Conservation (phyloP, 2,888 invertebrate genomes). For the Drosophila neonasuta region DNA sequence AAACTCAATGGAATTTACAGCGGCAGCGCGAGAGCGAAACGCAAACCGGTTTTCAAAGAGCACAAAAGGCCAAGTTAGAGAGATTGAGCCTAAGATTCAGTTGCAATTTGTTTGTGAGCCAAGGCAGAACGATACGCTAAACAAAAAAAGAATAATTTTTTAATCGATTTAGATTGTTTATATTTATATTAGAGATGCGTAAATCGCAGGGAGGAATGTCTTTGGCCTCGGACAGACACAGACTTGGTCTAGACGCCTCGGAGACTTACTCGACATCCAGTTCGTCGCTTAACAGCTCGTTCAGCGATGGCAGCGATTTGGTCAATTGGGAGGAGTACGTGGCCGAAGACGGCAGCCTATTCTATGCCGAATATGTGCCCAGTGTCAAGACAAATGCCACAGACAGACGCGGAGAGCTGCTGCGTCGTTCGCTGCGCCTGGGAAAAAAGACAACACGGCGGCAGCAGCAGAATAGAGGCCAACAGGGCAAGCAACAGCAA, state of each 20-base stretch:
- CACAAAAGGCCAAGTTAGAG: slow-evolving; percentile 17
- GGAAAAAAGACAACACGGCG: slow-evolving; percentile 74
- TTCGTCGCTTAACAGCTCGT: slow-evolving; percentile 75
- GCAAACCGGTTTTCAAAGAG: slow-evolving; percentile 43
- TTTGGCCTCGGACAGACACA: slow-evolving; percentile 30
- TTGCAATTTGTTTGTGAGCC: slow-evolving; percentile 40
- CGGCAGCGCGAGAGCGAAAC: slow-evolving; percentile 31
- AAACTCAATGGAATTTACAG: slow-evolving; percentile 25
- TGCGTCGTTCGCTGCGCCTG: slow-evolving; percentile 81
- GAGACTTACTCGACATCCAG: slow-evolving; percentile 78
- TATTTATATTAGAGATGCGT: slow-evolving; percentile 49
- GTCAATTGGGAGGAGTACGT: slow-evolving; percentile 81
- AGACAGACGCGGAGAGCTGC: slow-evolving; percentile 79
- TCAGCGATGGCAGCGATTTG: slow-evolving; percentile 75
- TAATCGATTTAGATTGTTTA: background rate
- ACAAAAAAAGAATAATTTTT: background rate
- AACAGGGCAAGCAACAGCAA: slow-evolving; percentile 45
- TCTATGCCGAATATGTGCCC: slow-evolving; percentile 85
- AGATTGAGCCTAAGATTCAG: slow-evolving; percentile 38
- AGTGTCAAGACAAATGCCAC: slow-evolving; percentile 50
- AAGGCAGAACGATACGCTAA: slow-evolving; percentile 29
- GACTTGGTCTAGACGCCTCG: slow-evolving; percentile 60
- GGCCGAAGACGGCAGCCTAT: slow-evolving; percentile 84
- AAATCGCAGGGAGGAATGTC: slow-evolving; percentile 62
- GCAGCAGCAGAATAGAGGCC: slow-evolving; percentile 59